Evolutionary conservation across 2,113 vertebrate species (phyloP).

Genomic region (Narcine bancroftii): DNA sequence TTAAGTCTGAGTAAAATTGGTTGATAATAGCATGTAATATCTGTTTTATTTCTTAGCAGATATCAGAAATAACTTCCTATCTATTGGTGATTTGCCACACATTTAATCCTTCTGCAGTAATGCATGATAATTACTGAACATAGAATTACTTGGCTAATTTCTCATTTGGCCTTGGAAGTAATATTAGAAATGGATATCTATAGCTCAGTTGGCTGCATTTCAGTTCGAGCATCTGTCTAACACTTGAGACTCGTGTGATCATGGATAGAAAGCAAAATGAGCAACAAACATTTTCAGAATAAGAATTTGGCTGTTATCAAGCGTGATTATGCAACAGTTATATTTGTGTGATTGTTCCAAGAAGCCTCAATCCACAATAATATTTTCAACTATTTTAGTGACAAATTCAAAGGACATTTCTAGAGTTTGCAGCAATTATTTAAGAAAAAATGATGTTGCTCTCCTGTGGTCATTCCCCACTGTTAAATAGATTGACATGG

Average conservation of each 20-base stretch:
- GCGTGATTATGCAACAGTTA: neutral
- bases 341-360: neutral
- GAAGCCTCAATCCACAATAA: neutral
- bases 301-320: neutral
- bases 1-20: neutral
- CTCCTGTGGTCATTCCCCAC: neutral
- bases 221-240: neutral
- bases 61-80: neutral
- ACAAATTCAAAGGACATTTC: neutral
- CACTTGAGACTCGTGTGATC: neutral
- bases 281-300: neutral
- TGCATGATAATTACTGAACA: neutral
- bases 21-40: neutral
- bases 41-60: neutral
- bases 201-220: neutral
- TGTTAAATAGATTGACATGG: too few relatives aligned
- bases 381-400: neutral
- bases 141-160: neutral
- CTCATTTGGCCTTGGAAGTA: neutral
- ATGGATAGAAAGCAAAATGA: neutral
- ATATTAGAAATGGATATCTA: neutral
- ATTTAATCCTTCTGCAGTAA: neutral
- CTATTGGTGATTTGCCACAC: neutral
- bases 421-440: neutral
- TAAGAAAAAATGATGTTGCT: neutral